A percentile compares a stretch with the other conserved stretches of the same genome.
phyloP scores from a whole-genome alignment of 2,113 vertebrate species.

The Bubalus kerabau region DNA sequence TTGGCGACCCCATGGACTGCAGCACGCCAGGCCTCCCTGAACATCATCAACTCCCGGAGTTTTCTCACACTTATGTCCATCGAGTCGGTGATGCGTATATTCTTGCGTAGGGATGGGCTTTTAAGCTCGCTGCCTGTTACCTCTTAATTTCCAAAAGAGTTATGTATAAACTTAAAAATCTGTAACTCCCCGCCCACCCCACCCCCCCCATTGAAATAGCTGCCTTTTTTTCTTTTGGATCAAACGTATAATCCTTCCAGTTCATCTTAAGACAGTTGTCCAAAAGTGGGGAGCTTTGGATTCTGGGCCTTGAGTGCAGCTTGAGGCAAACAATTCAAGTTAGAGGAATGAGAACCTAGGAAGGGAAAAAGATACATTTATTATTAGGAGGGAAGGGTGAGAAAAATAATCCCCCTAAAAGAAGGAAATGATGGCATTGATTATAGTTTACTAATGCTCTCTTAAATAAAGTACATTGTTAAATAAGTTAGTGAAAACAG shows the following conservation, averaged over 20 bases:
- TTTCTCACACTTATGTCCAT: background rate
- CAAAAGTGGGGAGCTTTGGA: background rate
- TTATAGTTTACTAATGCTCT: background rate
- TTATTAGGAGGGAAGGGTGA: background rate
- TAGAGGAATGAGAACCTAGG: background rate
- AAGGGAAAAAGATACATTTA: background rate
- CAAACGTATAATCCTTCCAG: background rate
- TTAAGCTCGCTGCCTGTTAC: background rate
- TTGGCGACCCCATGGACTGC: background rate
- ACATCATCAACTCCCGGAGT: background rate
- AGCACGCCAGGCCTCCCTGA: background rate
- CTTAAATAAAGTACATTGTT: background rate
- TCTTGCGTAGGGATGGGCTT: background rate
- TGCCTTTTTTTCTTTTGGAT: background rate
- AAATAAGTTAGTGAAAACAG: background rate
- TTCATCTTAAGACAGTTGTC: background rate
- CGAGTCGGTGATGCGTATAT: background rate
- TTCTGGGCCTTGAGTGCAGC: background rate
- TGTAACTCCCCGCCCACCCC: background rate
- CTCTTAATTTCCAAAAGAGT: background rate
- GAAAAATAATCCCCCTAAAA: background rate
- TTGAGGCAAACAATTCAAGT: background rate
- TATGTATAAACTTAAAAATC: background rate
- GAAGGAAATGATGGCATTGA: background rate
- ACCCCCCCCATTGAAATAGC: background rate